Conservation (phyloP, 2,888 invertebrate genomes). For the Nineta flava region DNA sequence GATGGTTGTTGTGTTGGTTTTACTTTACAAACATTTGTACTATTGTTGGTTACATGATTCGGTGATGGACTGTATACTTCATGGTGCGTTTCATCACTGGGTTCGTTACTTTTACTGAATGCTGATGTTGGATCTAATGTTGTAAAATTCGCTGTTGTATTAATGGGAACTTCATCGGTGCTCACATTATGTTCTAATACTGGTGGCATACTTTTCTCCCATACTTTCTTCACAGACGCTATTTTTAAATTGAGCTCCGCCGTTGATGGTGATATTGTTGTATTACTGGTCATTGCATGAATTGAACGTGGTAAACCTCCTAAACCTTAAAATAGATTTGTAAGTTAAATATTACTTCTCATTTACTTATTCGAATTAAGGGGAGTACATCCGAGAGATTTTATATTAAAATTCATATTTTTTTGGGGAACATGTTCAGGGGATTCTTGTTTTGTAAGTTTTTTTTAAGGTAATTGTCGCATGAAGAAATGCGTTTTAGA, state of each 20-base stretch:
- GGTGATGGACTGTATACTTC: constrained; percentile 37
- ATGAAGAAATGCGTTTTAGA: no score
- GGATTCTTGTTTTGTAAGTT: no score
- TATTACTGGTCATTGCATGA: constrained; percentile 40
- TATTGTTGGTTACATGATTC: constrained; percentile 28
- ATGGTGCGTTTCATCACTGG: constrained; percentile 29
- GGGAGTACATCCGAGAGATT: no score
- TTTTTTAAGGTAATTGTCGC: no score
- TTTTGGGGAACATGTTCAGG: no score
- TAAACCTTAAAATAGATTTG: no score
- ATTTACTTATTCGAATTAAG: constrained; percentile 1
- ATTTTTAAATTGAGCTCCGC: constrained; percentile 90
- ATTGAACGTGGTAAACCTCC: constrained; percentile 37
- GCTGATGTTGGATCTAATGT: constrained; percentile 28
- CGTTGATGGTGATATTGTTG: constrained; percentile 62
- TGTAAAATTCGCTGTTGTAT: constrained; percentile 16
- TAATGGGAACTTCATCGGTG: constrained; percentile 29
- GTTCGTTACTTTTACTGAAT: constrained; percentile 23
- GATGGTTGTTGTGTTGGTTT: constrained; percentile 60
- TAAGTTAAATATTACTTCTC: constrained; percentile 20
- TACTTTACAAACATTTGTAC: constrained; percentile 61
- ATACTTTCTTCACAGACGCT: constrained; percentile 81
- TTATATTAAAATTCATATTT: no score
- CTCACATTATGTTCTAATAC: constrained; percentile 40
- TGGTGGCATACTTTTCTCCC: constrained; percentile 56